Evolutionary conservation across 2,797 vertebrate species (phyloP), one percentile per base, ranked within the genome.

Genomic region (Channallabes apus): DNA sequence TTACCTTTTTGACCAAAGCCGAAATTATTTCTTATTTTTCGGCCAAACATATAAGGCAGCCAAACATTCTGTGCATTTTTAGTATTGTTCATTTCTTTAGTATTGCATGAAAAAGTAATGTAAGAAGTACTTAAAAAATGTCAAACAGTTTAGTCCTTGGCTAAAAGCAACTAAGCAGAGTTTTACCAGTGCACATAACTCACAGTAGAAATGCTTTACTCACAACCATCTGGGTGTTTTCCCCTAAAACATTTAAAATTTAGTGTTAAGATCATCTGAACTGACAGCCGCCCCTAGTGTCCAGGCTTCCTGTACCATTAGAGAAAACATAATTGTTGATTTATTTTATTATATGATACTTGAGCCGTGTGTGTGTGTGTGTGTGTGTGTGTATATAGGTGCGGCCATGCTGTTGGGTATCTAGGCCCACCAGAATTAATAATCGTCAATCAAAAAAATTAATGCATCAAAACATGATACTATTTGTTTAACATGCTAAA

Each of bases 51-150:
- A 17, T 71, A 59, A 71, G 81, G 67, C 67, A 69, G 32, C 68
- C 9, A 9, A 41, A 71, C 56, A 73, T 65, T 80, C 61, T 80
- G 82, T 75, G 82, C 82, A 83, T 46, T 27, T 32, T 38, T 46
- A 64, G 18, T 62, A 46, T 32, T 12, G 14, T 58, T 77, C 5
- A 5, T 58, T 80, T 77, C 24, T 82, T 68, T 82, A 68, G 62
- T 82, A 82, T 71, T 82, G 73, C 80, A 24, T 62, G 38, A 72
- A 68, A 38, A 29, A 12, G 2, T 54, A 14, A 77, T 65, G n/a
- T 24, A 38, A 35, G 22, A 80, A 67, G 20, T 68, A 77, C 51
- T 80, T 41, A 59, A 38, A 18, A 17, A n/a, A 83, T 51, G 2
- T 32, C 22, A 41, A 35, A 64, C 24, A 67, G 51, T 75, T 65